Evolutionary conservation across 1,140 invertebrate species (phyloP).

Genomic region (Euglossa dilemma): DNA sequence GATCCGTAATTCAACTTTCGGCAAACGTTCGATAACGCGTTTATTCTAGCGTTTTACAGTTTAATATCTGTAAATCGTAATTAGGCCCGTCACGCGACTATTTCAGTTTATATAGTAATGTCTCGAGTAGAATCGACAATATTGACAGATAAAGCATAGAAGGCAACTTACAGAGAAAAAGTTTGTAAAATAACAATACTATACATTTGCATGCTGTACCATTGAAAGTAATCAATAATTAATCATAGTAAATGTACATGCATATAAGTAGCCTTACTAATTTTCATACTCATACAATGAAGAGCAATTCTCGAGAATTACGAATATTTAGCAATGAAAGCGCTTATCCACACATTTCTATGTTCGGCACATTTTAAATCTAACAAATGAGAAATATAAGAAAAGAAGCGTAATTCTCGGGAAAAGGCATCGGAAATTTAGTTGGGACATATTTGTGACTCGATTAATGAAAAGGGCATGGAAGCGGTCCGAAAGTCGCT

Average conservation of each 20-base stretch:
- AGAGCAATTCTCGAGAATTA: slow-evolving; percentile 53
- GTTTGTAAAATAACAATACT: slow-evolving; percentile 51
- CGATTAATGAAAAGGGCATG: slow-evolving; percentile 43
- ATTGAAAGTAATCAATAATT: slow-evolving; percentile 60
- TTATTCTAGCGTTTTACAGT: background rate
- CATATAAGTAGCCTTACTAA: slow-evolving; percentile 48
- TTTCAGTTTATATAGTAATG: slow-evolving; percentile 24
- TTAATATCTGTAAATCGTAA: background rate
- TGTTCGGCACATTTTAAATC: background rate
- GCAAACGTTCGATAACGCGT: slow-evolving; percentile 2
- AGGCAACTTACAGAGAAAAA: slow-evolving; percentile 4
- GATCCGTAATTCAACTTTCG: background rate
- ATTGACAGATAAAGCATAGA: background rate
- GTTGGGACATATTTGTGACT: slow-evolving; percentile 18
- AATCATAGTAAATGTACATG: slow-evolving; percentile 42
- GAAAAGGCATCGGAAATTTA: background rate
- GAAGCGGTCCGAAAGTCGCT: slow-evolving; percentile 56
- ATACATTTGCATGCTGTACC: slow-evolving; percentile 57
- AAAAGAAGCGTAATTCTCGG: slow-evolving; percentile 41
- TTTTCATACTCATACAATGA: slow-evolving; percentile 40
- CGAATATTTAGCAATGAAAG: background rate
- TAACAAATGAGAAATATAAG: background rate
- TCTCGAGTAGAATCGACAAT: slow-evolving; percentile 1
- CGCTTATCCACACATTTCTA: background rate
- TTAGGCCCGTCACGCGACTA: slow-evolving; percentile 1